Evolutionary conservation across 2,113 vertebrate species (phyloP).

Genomic region (Oriolus oriolus): DNA sequence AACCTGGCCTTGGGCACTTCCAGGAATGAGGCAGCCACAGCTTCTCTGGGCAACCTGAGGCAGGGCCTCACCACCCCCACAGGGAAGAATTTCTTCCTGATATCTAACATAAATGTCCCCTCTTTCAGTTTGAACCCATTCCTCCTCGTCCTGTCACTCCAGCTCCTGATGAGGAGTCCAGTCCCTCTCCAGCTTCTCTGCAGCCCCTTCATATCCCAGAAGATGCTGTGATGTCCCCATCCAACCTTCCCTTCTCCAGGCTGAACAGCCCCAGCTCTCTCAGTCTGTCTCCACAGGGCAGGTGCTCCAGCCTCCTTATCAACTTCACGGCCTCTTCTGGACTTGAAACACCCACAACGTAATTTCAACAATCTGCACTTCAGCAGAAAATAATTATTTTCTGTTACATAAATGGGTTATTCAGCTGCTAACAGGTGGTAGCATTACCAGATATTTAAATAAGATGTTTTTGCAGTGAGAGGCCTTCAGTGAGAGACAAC

Average conservation of each 20-base stretch:
- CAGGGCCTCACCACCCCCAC: fast-evolving
- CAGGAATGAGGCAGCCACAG: background rate
- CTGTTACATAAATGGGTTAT: background rate
- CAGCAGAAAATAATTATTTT: background rate
- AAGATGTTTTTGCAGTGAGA: background rate
- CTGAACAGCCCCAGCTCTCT: background rate
- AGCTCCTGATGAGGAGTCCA: background rate
- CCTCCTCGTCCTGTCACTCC: background rate
- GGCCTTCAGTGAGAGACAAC: background rate
- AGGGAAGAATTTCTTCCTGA: background rate
- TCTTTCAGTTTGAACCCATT: background rate
- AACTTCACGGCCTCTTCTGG: background rate
- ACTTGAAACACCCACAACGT: background rate
- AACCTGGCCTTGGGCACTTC: background rate
- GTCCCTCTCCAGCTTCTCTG: background rate
- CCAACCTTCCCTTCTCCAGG: background rate
- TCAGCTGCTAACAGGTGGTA: background rate
- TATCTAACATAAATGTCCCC: background rate
- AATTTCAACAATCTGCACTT: background rate
- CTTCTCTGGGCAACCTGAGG: background rate
- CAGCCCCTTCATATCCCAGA: background rate
- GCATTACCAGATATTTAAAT: background rate
- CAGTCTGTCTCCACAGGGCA: background rate
- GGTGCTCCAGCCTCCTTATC: background rate
- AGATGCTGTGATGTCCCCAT: no score